Base-by-base conservation (phyloP, 2,888 invertebrate species). In the Unio pictorum region DNA sequence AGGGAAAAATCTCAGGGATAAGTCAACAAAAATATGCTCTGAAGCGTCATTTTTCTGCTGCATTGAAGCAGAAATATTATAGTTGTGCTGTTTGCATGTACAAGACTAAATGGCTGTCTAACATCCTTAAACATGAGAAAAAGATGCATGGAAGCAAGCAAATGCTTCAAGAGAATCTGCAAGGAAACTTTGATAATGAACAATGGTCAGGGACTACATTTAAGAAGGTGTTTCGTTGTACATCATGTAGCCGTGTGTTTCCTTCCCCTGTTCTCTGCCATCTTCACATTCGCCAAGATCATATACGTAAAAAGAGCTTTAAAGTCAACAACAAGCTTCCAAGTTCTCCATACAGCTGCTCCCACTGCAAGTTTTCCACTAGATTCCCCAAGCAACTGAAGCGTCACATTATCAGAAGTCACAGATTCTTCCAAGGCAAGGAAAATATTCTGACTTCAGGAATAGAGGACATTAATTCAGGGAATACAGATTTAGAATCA, bases 51-150 rank as follows among this genome's bases (percentile, higher is more conserved):
- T 76, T 71, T 63, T 73, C 74, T 26, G 66, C 76, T 64, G 67
- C 74, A 28, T 83, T 84, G 58, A 86, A 96, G 90, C 83, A 80
- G 69, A 87, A 85, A 73, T 79, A 94, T 74, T 97, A 96, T 91
- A 94, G 95, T 78, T 97, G 97, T 91, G 95, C 95, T 61, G 94
- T 95, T 88, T 97, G 97, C 89, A 94, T 95, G 68, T 97, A 96
- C 89, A 94, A 95, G 61, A 96, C 97, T 57, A 94, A 95, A 78
- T 94, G 96, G 88, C 92, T 96, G 84, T 96, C 96, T 68, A 95
- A 97, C 86, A 92, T 97, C 81, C 96, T 96, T 90, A 95, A 96
- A 66, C 97, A 97, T 91, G 97, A 97, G 90, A 93, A 95, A 82
- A 95, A 95, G 60, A 80, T 82, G 57, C 86, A 86, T 71, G 81